These are phyloP conservation scores for Isurus oxyrinchus DNA, from an alignment of 2,113 vertebrate species.

Conservation along the genomic window DNA sequence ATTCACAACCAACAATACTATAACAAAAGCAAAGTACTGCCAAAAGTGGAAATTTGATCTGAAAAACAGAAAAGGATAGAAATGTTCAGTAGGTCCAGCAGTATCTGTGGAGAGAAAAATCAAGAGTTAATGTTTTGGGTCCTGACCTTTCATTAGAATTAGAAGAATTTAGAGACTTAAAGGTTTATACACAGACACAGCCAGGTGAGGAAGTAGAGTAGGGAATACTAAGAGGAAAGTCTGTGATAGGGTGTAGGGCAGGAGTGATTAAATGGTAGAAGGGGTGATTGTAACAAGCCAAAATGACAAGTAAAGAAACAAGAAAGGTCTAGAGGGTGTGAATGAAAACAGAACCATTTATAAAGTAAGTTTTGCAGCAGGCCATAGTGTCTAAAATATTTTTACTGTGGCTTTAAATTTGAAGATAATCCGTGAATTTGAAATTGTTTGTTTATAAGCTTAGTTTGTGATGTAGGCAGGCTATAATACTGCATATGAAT, in stretches of 20 bases:
- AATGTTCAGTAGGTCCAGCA: neutral
- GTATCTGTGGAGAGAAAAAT: neutral
- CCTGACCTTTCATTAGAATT: neutral
- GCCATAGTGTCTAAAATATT: neutral
- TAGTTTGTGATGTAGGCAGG: neutral
- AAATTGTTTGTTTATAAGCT: neutral
- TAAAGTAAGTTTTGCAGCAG: neutral
- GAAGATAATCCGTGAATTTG: neutral
- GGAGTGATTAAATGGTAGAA: neutral
- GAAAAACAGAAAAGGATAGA: neutral
- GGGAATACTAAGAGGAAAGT: neutral
- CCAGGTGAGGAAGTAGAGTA: neutral
- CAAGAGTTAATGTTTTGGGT: neutral
- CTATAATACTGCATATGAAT: neutral
- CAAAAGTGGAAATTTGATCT: neutral
- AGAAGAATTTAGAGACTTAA: neutral
- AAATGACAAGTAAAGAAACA: neutral
- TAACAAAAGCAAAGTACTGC: neutral
- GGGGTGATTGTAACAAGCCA: neutral
- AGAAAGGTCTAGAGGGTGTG: neutral
- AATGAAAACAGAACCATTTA: neutral
- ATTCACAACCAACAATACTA: neutral
- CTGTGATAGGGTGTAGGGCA: neutral
- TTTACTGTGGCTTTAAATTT: neutral
- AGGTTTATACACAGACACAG: neutral